A percentile compares a stretch with the other conserved stretches of the same genome.
These are phyloP conservation scores for Aldabrachelys gigantea DNA, from an alignment of 2,113 vertebrate genomes.

Conservation along the genomic window DNA sequence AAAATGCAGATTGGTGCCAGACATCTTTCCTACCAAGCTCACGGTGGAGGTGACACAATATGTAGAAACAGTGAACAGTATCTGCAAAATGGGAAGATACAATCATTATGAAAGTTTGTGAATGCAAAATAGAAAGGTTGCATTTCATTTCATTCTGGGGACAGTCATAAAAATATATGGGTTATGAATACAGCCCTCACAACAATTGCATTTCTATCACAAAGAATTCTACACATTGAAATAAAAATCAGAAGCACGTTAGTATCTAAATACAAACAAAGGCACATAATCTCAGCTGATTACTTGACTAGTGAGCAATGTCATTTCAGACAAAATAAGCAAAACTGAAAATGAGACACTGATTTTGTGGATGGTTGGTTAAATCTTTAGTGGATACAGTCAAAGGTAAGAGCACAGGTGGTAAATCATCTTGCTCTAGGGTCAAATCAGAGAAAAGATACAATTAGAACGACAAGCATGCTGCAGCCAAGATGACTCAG, in stretches of 20 bases:
- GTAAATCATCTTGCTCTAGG: constrained; percentile 52
- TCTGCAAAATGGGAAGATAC: background rate
- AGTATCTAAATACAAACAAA: background rate
- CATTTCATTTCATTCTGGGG: background rate
- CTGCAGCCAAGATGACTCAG: constrained; percentile 34
- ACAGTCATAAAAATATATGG: constrained; percentile 1
- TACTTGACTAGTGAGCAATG: constrained; percentile 3
- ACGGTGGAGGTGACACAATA: background rate
- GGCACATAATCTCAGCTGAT: background rate
- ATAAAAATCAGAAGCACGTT: constrained; percentile 1
- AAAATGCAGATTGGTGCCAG: background rate
- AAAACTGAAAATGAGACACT: constrained; percentile 49
- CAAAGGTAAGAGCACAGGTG: constrained; percentile 43
- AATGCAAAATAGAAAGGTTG: background rate
- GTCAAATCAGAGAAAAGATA: constrained; percentile 50
- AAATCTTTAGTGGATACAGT: constrained; percentile 25
- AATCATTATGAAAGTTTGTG: background rate
- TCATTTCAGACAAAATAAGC: constrained; percentile 27
- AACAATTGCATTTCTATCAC: background rate
- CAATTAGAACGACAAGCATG: constrained; percentile 65
- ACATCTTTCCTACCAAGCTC: background rate
- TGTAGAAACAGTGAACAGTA: background rate
- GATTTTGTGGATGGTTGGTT: constrained; percentile 16
- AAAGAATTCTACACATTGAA: background rate
- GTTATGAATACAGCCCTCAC: constrained; percentile 11